Conservation (phyloP, 2,888 invertebrate genomes). For the Epinotia nisella region DNA sequence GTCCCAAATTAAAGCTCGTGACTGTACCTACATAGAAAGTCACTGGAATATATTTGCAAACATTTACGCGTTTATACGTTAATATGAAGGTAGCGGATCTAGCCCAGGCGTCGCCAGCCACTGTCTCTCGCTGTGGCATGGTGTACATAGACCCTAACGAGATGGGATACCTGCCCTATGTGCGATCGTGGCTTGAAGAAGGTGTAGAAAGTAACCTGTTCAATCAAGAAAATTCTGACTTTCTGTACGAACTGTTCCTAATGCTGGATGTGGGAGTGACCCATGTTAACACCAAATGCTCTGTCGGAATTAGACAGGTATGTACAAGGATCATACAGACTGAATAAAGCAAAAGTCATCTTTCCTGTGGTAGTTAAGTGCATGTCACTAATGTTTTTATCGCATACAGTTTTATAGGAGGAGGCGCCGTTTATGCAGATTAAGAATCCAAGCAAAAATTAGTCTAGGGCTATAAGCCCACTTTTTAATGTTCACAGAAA, state of each 20-base stretch:
- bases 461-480: too few species aligned
- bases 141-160: slow-evolving; percentile 95
- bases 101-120: slow-evolving; percentile 95
- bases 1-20: too few species aligned
- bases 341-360: too few species aligned
- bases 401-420: too few species aligned
- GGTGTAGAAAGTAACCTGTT: slow-evolving; percentile 79
- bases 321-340: not conserved
- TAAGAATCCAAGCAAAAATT: too few species aligned
- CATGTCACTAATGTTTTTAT: too few species aligned
- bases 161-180: slow-evolving; percentile 91
- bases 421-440: too few species aligned
- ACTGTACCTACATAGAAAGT: too few species aligned
- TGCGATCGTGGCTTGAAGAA: slow-evolving; percentile 89
- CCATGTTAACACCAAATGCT: slow-evolving; percentile 88
- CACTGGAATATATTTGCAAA: not conserved
- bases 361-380: too few species aligned
- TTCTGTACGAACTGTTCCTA: slow-evolving; percentile 87
- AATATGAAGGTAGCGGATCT: slow-evolving; percentile 89
- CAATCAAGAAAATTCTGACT: slow-evolving; percentile 85
- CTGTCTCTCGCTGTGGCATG: slow-evolving; percentile 94
- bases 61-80: not conserved
- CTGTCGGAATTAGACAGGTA: slow-evolving; percentile 91
- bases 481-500: too few species aligned
- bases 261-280: slow-evolving; percentile 88